Evolutionary conservation across 2,113 vertebrate species (phyloP), one percentile per base, ranked within the genome.

Genomic region (Rhabdomys dilectus): DNA sequence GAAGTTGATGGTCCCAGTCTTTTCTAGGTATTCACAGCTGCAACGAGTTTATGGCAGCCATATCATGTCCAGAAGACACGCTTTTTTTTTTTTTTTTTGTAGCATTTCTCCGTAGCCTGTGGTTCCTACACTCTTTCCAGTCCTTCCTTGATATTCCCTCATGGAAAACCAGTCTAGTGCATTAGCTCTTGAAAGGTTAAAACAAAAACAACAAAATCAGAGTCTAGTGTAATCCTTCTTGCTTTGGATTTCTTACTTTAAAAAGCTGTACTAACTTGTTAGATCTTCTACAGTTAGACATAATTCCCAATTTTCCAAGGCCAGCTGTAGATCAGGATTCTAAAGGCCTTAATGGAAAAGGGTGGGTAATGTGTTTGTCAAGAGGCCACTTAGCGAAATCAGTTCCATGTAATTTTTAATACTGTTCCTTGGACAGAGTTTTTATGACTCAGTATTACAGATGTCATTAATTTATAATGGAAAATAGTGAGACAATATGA

Each of bases 401-500:
- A 90, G 91, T 96, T 97, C 95, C 93, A 58, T 97, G 94, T 96
- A 96, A 96, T 97, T 97, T 96, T 97, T 97, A 97, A 97, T 96
- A 88, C 80, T 77, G 91, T 97, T 97, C 75, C 96, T 97, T 96
- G 95, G 95, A 90, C 91, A 96, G 95, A 90, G 62, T 87, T 85
- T 96, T 96, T 96, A 97, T 96, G 97, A 97, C 78, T 97, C 94
- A 97, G 3, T 98, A 64, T 97, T 98, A 88, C 96, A 97, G 95
- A 98, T 97, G 96, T 97, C 96, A 96, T 96, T 97, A 96, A 96
- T 96, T 97, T 98, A 97, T 97, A 91, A 96, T 97, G 96, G 95
- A 97, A 98, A 97, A 96, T 95, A 78, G 89, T 98, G 94, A 97
- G 86, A 98, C 92, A 95, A 24, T 97, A 76, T 96, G 94, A 97